A percentile compares a stretch with the other conserved stretches of the same genome.
Conservation (phyloP, 2,888 invertebrate genomes). For the Machimus atricapillus region DNA sequence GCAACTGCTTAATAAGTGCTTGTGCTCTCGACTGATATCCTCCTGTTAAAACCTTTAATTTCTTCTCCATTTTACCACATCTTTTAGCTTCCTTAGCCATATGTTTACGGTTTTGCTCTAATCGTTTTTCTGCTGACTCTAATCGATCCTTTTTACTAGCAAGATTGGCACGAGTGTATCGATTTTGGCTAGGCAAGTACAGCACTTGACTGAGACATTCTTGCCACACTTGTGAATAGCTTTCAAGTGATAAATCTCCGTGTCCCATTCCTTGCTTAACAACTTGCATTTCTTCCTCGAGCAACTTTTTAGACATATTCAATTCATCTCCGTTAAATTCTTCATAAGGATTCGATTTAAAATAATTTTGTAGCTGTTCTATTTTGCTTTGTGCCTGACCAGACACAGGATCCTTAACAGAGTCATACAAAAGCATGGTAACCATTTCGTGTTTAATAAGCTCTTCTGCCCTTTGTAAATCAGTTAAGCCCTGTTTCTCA, state of each 20-base stretch:
- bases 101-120: constrained; percentile 92
- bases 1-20: constrained; percentile 84
- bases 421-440: constrained; percentile 92
- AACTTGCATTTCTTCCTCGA: constrained; percentile 84
- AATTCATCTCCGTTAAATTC: constrained; percentile 74
- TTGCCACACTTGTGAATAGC: constrained; percentile 96
- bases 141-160: constrained; percentile 96
- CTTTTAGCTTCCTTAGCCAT: constrained; percentile 97
- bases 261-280: constrained; percentile 95
- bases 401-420: constrained; percentile 76
- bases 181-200: constrained; percentile 88
- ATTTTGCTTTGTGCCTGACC: constrained; percentile 60
- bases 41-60: constrained; percentile 92
- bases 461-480: constrained; percentile 95
- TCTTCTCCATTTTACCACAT: constrained; percentile 97
- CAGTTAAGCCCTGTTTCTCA: constrained; percentile 79
- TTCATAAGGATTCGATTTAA: constrained; percentile 87
- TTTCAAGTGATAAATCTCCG: constrained; percentile 89
- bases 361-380: constrained; percentile 76
- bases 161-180: constrained; percentile 92
- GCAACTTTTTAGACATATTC: constrained; percentile 68
- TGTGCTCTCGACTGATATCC: constrained; percentile 86
- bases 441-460: constrained; percentile 96
- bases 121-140: constrained; percentile 88
- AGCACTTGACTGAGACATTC: constrained; percentile 93